These are phyloP conservation scores for Gnatocerus cornutus DNA, from an alignment of 2,888 invertebrate species.

Conservation along the genomic window DNA sequence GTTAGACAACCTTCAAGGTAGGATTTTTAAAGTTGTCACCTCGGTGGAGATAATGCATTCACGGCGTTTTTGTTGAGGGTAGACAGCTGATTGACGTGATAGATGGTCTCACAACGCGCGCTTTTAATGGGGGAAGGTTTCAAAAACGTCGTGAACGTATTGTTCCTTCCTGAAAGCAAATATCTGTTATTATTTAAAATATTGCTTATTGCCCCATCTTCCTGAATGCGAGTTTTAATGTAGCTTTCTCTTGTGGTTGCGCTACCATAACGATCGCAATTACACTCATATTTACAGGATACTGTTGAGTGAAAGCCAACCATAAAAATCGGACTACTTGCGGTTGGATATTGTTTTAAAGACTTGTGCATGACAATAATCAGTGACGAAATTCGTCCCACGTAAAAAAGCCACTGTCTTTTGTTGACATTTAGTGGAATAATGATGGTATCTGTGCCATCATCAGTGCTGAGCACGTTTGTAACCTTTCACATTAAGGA, in stretches of 20 bases:
- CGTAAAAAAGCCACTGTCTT: conserved; percentile 11
- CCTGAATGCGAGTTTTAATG: background rate
- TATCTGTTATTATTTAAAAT: background rate
- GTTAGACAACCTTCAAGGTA: conserved; percentile 97
- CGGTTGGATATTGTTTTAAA: conserved; percentile 17
- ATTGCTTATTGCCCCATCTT: background rate
- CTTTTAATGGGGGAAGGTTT: too few species aligned
- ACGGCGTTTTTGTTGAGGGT: too few species aligned
- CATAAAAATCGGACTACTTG: conserved; percentile 37
- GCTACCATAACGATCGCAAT: conserved; percentile 32
- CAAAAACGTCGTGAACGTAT: too few species aligned
- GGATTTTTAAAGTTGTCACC: conserved; percentile 61
- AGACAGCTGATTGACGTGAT: too few species aligned
- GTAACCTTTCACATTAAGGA: conserved; percentile 40
- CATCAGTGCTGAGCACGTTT: conserved; percentile 37
- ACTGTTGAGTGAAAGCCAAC: conserved; percentile 40
- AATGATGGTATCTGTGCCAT: conserved; percentile 8
- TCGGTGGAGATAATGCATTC: background rate
- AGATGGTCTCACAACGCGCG: too few species aligned
- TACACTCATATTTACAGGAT: conserved; percentile 31
- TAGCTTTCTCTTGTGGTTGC: conserved; percentile 37
- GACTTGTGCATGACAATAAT: conserved; percentile 10
- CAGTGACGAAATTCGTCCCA: conserved; percentile 20
- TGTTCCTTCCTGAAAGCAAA: too few species aligned
- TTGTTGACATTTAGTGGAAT: conserved; percentile 18